Percentiles rank a stretch among this genome's conserved stretches.
These are phyloP conservation scores for Papilio gigon DNA, from an alignment of 2,888 invertebrate species.

Conservation along the genomic window DNA sequence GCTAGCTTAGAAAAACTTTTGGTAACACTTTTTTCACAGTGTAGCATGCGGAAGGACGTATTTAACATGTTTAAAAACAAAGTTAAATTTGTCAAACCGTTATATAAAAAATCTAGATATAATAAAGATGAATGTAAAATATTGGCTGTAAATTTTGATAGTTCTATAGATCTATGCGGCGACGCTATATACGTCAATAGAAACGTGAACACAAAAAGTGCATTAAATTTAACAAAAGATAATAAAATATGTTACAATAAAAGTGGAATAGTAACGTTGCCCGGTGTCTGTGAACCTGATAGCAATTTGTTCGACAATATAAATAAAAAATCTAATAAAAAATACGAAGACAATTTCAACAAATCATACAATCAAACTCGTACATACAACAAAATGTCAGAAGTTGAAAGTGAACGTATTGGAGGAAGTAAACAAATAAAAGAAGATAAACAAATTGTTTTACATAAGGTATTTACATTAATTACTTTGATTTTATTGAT, in stretches of 20 bases:
- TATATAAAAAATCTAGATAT: slow-evolving; percentile 62
- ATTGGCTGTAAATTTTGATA: slow-evolving; percentile 54
- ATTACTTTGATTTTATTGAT: not conserved
- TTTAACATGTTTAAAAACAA: slow-evolving; percentile 62
- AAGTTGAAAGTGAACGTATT: slow-evolving; percentile 29
- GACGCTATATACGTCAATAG: slow-evolving; percentile 57
- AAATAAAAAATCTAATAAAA: slow-evolving; percentile 34
- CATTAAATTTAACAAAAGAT: slow-evolving; percentile 9
- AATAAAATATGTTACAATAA: slow-evolving; percentile 48
- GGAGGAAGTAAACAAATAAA: slow-evolving; percentile 26
- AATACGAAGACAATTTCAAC: slow-evolving; percentile 31
- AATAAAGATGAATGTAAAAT: slow-evolving; percentile 54
- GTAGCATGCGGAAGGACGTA: slow-evolving; percentile 49
- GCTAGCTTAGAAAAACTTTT: slow-evolving; percentile 52
- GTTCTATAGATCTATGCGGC: slow-evolving; percentile 64
- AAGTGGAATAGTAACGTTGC: slow-evolving; percentile 50
- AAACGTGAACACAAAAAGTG: slow-evolving; percentile 50
- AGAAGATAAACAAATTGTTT: slow-evolving; percentile 41
- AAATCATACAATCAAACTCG: slow-evolving; percentile 35
- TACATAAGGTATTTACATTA: slow-evolving; percentile 53
- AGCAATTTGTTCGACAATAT: slow-evolving; percentile 16
- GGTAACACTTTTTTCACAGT: slow-evolving; percentile 48
- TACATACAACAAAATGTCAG: slow-evolving; percentile 46
- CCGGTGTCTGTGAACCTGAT: slow-evolving; percentile 54
- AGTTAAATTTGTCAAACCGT: slow-evolving; percentile 65